Evolutionary conservation across 2,797 vertebrate genomes (phyloP).

Genomic region (Phoebastria nigripes): DNA sequence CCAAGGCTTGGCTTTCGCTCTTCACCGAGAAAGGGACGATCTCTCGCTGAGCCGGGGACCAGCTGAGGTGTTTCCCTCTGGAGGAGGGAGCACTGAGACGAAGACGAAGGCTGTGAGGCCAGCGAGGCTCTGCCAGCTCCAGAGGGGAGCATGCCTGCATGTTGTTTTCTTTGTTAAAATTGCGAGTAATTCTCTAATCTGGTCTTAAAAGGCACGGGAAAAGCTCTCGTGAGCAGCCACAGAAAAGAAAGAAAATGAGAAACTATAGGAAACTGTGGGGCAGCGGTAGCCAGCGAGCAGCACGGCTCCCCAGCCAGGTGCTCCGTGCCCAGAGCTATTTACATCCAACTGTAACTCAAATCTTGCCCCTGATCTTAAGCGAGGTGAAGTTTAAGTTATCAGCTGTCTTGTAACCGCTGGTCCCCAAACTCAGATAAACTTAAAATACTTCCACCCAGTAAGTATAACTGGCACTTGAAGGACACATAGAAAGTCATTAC

Average conservation of each 20-base stretch:
- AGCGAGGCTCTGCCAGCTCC: background rate
- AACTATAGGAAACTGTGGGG: background rate
- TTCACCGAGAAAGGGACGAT: background rate
- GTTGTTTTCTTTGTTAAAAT: background rate
- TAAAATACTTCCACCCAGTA: background rate
- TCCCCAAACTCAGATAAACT: background rate
- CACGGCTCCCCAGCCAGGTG: background rate
- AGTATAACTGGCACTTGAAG: background rate
- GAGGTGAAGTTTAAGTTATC: background rate
- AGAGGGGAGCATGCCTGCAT: background rate
- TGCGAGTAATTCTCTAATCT: background rate
- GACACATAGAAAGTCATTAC: slow-evolving; percentile 27
- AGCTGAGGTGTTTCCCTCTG: background rate
- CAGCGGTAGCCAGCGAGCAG: background rate
- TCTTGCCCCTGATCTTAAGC: background rate
- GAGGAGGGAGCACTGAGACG: background rate
- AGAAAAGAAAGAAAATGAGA: background rate
- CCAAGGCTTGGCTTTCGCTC: background rate
- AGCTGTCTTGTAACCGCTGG: background rate
- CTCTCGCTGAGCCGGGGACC: fast-evolving
- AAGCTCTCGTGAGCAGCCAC: background rate
- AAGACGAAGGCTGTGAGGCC: background rate
- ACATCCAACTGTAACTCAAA: background rate
- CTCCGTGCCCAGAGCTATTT: background rate
- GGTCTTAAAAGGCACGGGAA: background rate